These are phyloP conservation scores for Thermophis baileyi DNA, from an alignment of 2,113 vertebrate species.

Conservation along the genomic window DNA sequence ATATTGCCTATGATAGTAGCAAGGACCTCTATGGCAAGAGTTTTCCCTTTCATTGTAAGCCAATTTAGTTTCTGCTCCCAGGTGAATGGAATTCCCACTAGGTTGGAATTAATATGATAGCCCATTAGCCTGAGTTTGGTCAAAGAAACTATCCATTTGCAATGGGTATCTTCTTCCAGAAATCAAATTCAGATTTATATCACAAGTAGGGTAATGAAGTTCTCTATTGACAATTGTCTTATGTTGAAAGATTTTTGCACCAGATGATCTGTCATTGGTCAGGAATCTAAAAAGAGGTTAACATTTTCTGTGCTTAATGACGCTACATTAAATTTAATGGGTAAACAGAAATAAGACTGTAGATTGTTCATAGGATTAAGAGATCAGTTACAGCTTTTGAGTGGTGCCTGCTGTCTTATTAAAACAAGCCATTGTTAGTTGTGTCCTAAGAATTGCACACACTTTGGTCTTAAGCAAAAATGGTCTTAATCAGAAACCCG, in stretches of 20 bases:
- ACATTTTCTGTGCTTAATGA: neutral
- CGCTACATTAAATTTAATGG: neutral
- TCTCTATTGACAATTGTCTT: neutral
- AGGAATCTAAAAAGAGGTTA: neutral
- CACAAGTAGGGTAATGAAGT: constrained; percentile 25
- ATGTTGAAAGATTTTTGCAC: neutral
- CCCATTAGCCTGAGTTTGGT: constrained; percentile 4
- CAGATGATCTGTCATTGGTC: neutral
- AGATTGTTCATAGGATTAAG: neutral
- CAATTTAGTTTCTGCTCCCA: neutral
- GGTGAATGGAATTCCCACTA: constrained; percentile 35
- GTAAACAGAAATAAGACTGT: neutral
- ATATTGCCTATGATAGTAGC: neutral
- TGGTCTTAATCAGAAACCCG: neutral
- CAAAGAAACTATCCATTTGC: constrained; percentile 41
- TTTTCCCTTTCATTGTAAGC: neutral
- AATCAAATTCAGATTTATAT: constrained; percentile 55
- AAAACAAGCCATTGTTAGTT: neutral
- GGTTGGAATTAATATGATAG: constrained; percentile 36
- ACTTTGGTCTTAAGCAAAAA: neutral
- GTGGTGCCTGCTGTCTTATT: neutral
- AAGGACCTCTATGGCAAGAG: constrained; percentile 3
- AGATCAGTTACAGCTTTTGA: neutral
- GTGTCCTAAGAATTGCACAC: neutral
- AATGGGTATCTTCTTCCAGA: constrained; percentile 38